Base-by-base conservation (phyloP, 2,888 invertebrate genomes). In the Caenorhabditis sp. region DNA sequence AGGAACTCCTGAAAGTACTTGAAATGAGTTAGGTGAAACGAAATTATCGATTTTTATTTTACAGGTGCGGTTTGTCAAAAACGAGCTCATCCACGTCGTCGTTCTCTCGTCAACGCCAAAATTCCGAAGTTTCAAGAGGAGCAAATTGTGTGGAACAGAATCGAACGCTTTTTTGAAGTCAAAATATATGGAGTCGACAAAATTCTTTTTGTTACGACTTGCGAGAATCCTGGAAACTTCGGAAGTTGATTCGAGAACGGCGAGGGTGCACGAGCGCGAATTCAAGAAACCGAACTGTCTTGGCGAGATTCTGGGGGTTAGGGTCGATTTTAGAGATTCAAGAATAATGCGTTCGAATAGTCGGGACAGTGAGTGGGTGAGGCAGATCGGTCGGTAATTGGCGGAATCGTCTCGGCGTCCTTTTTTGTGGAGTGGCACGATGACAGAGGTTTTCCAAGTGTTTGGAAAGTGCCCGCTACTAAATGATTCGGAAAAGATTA, bases 111-210 rank as follows among this genome's bases (percentile, higher is more conserved):
- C 44, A 44, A 44, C 2, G 3, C 44, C 44, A 10, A 44, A 14
- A 14, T 16, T 44, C 2, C 7, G 7, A 3, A 44, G 10, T 16
- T 44, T 44, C 2, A 4, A 3, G 2, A 44, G 5, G 14, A 44
- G 16, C 19, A 69, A 54, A 22, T 51, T 22, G 24, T 69, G 69
- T 1, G 69, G 69, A 3, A 69, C 69, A 5, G 54, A 35, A 16
- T 69, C 69, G n/a, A 69, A 69, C 2, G 51, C 54, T 19, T 69
- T 69, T 3, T 10, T 3, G 24, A 69, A 69, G 38, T 69, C 69
- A 26, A 64, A 64, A 16, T 26, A 64, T 1, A 47, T 0, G 4
- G 16, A 6, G 24, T 64, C 64, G 3, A 24, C 64, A 44, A 41
- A 63, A 8, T 16, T 24, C 5, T 44, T 7, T 44, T 44, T 44